Percentiles rank a stretch among this genome's conserved stretches.
These are phyloP conservation scores for Lanius collurio DNA, from an alignment of 2,113 vertebrate genomes.

Conservation along the genomic window DNA sequence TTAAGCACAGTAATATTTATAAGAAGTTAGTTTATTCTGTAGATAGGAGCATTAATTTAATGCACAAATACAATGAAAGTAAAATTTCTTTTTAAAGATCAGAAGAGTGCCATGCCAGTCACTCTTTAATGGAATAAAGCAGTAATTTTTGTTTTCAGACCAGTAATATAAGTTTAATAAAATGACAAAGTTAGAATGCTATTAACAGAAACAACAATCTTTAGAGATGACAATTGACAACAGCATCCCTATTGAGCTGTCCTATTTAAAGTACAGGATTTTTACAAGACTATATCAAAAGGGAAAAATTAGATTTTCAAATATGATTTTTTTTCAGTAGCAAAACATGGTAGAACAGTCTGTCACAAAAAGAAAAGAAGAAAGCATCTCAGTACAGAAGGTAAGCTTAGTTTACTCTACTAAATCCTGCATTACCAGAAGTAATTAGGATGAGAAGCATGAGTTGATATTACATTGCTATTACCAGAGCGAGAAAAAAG, in stretches of 20 bases:
- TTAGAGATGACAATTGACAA: not conserved
- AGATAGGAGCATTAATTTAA: slow-evolving; percentile 62
- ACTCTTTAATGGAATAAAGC: slow-evolving; percentile 28
- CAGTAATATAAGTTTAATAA: slow-evolving; percentile 39
- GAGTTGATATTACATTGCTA: not conserved
- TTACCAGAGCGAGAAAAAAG: not conserved
- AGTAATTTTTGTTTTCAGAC: slow-evolving; percentile 57
- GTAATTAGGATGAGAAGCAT: not conserved
- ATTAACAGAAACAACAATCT: slow-evolving; percentile 20
- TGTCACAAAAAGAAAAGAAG: not conserved
- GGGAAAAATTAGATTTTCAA: not conserved
- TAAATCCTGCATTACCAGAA: not conserved
- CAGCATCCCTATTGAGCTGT: not conserved
- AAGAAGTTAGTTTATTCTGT: slow-evolving; percentile 56
- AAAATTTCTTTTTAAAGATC: slow-evolving; percentile 51
- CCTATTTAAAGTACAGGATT: not conserved
- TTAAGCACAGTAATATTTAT: slow-evolving; percentile 61
- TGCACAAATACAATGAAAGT: slow-evolving; percentile 61
- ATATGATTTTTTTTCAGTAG: not conserved
- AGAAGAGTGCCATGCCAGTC: slow-evolving; percentile 26
- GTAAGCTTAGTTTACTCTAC: not conserved
- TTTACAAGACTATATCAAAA: not conserved
- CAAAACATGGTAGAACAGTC: not conserved
- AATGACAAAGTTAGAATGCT: slow-evolving; percentile 20
- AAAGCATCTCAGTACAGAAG: not conserved